Percentiles rank a stretch among this genome's conserved stretches.
Conservation (phyloP, 2,113 vertebrate species). For the Platysteira castanea region DNA sequence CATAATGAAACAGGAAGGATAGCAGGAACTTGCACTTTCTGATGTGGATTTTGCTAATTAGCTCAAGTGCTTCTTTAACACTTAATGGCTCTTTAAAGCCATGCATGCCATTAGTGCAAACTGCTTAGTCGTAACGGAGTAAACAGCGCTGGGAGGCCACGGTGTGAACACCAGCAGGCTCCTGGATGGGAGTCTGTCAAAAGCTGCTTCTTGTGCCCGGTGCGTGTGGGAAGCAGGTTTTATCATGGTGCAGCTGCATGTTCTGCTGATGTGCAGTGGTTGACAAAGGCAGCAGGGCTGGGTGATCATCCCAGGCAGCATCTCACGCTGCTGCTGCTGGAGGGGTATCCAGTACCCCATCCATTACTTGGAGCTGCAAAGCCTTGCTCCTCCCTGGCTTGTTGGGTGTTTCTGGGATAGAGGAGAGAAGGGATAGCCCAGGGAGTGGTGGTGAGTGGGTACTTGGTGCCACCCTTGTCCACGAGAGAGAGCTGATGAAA, state of each 20-base stretch:
- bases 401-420: not conserved
- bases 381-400: not conserved
- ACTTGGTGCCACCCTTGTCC: not conserved
- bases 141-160: not conserved
- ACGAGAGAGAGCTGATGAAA: not conserved
- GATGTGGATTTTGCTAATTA: conserved; percentile 30
- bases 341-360: fast-evolving
- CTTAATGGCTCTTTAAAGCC: not conserved
- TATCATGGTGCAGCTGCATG: not conserved
- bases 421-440: not conserved
- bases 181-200: not conserved
- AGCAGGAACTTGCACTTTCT: conserved; percentile 2
- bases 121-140: not conserved
- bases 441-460: not conserved
- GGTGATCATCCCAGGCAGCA: not conserved
- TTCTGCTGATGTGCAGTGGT: not conserved
- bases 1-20: not conserved
- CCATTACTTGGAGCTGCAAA: not conserved
- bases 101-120: not conserved
- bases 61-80: not conserved
- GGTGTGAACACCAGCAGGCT: not conserved
- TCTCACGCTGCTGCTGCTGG: not conserved
- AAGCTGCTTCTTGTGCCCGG: not conserved
- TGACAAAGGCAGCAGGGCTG: not conserved
- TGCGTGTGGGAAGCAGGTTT: not conserved